Conservation (phyloP, 2,113 vertebrate species). For the Gambusia affinis region DNA sequence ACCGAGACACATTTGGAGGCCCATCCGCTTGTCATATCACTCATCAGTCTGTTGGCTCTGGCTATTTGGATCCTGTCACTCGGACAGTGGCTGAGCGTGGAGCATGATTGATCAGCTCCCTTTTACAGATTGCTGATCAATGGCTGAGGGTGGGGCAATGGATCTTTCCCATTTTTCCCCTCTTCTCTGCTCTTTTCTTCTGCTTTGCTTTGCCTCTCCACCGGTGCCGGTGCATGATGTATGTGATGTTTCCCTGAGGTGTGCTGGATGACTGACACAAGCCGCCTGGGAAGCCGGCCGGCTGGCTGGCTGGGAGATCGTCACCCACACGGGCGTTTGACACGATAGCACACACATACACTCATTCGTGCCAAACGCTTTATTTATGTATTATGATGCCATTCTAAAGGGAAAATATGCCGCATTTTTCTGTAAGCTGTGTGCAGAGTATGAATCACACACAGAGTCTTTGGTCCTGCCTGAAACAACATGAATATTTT, state of each 20-base stretch:
- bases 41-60: constrained; percentile 92
- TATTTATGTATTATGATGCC: not conserved
- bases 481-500: no score
- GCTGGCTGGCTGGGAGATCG: constrained; percentile 56
- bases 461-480: no score
- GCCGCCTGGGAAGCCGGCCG: constrained; percentile 69
- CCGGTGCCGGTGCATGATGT: constrained; percentile 38
- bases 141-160: constrained; percentile 75
- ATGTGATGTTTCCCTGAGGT: constrained; percentile 55
- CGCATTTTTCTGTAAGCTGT: not conserved
- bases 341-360: constrained; percentile 11
- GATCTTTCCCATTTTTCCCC: constrained; percentile 58
- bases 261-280: constrained; percentile 69
- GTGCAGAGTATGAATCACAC: not conserved
- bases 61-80: constrained; percentile 89
- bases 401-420: not conserved
- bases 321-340: constrained; percentile 76
- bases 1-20: constrained; percentile 91
- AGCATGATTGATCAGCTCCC: constrained; percentile 92
- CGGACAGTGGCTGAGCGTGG: constrained; percentile 83
- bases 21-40: constrained; percentile 94
- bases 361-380: constrained; percentile 1
- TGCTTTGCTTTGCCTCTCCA: constrained; percentile 6
- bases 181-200: constrained; percentile 26
- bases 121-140: constrained; percentile 91